Evolutionary conservation across 2,797 vertebrate species (phyloP).

Genomic region (Pangasius djambal): DNA sequence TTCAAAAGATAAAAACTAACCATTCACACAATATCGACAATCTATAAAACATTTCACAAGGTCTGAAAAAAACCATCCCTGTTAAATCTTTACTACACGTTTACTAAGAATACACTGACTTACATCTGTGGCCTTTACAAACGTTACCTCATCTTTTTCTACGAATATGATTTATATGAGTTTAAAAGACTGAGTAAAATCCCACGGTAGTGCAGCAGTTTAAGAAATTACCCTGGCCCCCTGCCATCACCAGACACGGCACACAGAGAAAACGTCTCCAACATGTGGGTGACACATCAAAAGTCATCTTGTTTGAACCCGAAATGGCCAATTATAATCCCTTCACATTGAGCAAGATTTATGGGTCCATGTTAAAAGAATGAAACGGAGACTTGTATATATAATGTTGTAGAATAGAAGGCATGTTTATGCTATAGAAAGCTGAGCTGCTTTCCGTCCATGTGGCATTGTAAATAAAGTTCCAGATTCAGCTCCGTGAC

Average conservation of each 20-base stretch:
- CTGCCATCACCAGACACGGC: constrained; percentile 55
- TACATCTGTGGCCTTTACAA: constrained; percentile 50
- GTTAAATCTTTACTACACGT: constrained; percentile 39
- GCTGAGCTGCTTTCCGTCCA: constrained; percentile 51
- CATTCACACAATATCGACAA: constrained; percentile 10
- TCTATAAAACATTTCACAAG: constrained; percentile 35
- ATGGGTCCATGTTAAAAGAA: constrained; percentile 60
- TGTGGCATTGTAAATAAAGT: constrained; percentile 60
- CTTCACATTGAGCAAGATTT: constrained; percentile 65
- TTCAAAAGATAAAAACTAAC: neutral
- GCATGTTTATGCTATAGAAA: constrained; percentile 61
- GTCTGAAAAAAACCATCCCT: constrained; percentile 9
- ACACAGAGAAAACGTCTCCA: constrained; percentile 43
- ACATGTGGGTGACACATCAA: constrained; percentile 69
- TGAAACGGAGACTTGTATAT: constrained; percentile 58
- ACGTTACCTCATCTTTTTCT: constrained; percentile 42
- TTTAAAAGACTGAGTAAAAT: constrained; percentile 54
- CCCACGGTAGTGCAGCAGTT: constrained; percentile 58
- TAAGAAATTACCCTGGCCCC: constrained; percentile 62
- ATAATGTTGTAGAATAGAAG: constrained; percentile 54
- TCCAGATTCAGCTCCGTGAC: constrained; percentile 36
- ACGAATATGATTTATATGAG: constrained; percentile 41
- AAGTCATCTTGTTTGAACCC: constrained; percentile 54
- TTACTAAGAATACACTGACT: constrained; percentile 34
- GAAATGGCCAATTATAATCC: constrained; percentile 62